A percentile compares a stretch with the other conserved stretches of the same genome.
These are phyloP conservation scores for Sialia sialis DNA, from an alignment of 2,113 vertebrate genomes.

Conservation along the genomic window DNA sequence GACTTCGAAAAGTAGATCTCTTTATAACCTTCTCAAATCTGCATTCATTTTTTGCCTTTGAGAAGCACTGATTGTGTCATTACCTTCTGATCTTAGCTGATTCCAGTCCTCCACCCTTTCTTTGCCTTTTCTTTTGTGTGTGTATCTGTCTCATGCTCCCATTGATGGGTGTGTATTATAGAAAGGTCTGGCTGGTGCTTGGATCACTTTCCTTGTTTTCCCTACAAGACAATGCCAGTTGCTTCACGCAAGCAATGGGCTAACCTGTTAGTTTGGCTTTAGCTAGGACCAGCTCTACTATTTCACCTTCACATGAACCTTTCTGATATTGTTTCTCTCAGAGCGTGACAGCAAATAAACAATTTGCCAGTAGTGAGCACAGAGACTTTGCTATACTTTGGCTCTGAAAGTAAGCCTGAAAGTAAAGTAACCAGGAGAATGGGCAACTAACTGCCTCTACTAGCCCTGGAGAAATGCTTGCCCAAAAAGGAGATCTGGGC, in stretches of 20 bases:
- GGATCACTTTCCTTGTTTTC: neutral
- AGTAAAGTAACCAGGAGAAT: neutral
- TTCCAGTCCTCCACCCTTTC: neutral
- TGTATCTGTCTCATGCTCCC: neutral
- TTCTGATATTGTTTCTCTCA: neutral
- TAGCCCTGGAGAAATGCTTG: neutral
- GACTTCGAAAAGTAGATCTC: neutral
- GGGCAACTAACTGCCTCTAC: neutral
- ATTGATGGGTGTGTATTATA: neutral
- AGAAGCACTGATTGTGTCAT: neutral
- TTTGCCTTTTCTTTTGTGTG: neutral
- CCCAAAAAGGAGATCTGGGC: neutral
- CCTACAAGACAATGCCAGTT: rapidly evolving
- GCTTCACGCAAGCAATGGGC: neutral
- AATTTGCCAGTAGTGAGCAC: neutral
- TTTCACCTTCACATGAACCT: neutral
- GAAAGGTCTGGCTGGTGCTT: neutral
- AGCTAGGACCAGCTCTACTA: neutral
- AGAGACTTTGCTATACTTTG: neutral
- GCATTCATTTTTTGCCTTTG: neutral
- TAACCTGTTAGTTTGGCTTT: neutral
- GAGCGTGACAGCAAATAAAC: neutral
- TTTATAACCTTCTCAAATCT: neutral
- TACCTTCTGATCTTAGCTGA: neutral
- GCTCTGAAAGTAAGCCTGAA: neutral